These are phyloP conservation scores for Euzetes globulus DNA, from an alignment of 2,888 invertebrate genomes.

Conservation along the genomic window DNA sequence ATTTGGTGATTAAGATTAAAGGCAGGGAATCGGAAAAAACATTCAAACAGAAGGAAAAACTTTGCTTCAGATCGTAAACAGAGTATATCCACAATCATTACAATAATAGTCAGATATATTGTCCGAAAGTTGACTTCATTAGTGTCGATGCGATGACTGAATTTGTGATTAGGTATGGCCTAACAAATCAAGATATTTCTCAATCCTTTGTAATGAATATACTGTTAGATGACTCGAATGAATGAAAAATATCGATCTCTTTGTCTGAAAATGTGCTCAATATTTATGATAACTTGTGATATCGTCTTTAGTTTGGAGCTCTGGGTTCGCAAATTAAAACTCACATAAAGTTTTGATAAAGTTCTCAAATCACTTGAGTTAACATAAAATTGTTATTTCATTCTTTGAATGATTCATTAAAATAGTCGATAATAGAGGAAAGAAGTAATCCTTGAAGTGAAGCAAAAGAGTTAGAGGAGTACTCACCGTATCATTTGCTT, in stretches of 20 bases:
- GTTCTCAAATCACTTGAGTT: too few relatives aligned
- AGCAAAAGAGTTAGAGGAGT: neutral
- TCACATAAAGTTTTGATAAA: too few relatives aligned
- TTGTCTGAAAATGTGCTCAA: too few relatives aligned
- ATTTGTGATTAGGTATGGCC: neutral
- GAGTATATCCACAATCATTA: neutral
- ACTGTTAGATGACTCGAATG: neutral
- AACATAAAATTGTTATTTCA: too few relatives aligned
- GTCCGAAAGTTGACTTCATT: conserved; percentile 12
- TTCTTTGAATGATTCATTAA: neutral
- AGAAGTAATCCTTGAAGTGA: neutral
- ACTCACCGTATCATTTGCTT: conserved; percentile 35
- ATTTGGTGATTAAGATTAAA: conserved; percentile 16
- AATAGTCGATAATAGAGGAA: neutral
- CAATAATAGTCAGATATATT: neutral
- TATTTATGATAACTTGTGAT: too few relatives aligned
- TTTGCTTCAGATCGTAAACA: neutral
- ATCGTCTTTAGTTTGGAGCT: too few relatives aligned
- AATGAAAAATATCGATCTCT: too few relatives aligned
- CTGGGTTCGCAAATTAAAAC: too few relatives aligned
- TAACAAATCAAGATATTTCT: neutral
- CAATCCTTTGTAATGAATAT: neutral
- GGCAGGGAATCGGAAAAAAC: neutral
- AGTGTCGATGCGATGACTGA: neutral
- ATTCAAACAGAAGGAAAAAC: neutral